Conservation (phyloP, 2,113 vertebrate species). For the Zeus faber region DNA sequence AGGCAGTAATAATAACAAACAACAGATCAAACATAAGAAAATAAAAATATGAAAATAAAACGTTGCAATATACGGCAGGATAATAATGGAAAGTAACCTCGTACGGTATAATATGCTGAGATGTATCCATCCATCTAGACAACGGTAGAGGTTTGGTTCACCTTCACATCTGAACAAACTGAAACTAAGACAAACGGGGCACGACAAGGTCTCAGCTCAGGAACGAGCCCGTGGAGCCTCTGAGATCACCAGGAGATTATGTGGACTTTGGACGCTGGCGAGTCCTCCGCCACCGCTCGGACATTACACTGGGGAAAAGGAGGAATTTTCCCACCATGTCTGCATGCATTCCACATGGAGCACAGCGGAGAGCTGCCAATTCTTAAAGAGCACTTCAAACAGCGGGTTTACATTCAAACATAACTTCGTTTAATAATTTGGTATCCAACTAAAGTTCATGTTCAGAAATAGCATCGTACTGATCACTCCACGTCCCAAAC, state of each 20-base stretch:
- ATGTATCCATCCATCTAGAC: too few relatives aligned
- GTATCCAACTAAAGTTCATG: neutral
- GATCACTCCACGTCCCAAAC: neutral
- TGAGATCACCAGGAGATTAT: conserved; percentile 20
- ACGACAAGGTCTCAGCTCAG: too few relatives aligned
- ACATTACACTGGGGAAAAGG: conserved; percentile 33
- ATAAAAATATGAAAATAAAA: too few relatives aligned
- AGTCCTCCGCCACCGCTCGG: conserved; percentile 17
- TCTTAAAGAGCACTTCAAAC: conserved; percentile 28
- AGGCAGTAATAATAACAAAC: too few relatives aligned
- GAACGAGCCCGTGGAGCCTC: neutral
- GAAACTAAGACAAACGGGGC: too few relatives aligned
- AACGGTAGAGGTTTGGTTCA: too few relatives aligned
- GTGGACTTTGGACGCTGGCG: conserved; percentile 26
- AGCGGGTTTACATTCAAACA: neutral
- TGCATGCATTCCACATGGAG: conserved; percentile 22
- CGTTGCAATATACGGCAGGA: too few relatives aligned
- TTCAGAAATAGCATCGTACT: neutral
- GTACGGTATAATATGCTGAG: too few relatives aligned
- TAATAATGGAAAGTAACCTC: too few relatives aligned
- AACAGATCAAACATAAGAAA: too few relatives aligned
- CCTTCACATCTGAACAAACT: too few relatives aligned
- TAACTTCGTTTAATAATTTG: too few relatives aligned
- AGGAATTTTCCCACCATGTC: conserved; percentile 61
- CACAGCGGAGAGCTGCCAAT: conserved; percentile 22